Conservation (phyloP, 2,113 vertebrate genomes). For the Rafetus swinhoei region DNA sequence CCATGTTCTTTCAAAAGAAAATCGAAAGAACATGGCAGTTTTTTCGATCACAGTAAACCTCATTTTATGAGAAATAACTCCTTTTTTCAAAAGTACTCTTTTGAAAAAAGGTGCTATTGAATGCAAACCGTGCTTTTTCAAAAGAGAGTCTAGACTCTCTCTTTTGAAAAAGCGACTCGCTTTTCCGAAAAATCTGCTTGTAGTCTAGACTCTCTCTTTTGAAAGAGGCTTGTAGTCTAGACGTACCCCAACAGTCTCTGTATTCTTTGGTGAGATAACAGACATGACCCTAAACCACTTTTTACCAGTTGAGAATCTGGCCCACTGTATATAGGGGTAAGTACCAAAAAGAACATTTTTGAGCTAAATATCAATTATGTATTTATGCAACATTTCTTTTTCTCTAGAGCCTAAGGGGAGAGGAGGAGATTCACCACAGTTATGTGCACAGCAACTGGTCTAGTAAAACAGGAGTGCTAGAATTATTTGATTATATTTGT, state of each 20-base stretch:
- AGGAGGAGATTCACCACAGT: background rate
- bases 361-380: slow-evolving; percentile 7
- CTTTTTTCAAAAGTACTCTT: too few relatives aligned
- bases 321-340: background rate
- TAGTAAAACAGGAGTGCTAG: slow-evolving; percentile 30
- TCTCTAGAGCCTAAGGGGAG: background rate
- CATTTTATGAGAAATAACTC: too few relatives aligned
- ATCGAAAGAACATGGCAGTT: too few relatives aligned
- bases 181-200: too few relatives aligned
- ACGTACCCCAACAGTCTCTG: background rate
- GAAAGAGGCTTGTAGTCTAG: too few relatives aligned
- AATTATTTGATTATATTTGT: slow-evolving; percentile 45
- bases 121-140: too few relatives aligned
- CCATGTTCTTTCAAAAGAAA: too few relatives aligned
- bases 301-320: background rate
- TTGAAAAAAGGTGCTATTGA: too few relatives aligned
- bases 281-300: background rate
- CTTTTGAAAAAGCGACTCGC: too few relatives aligned
- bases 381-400: background rate
- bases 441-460: slow-evolving; percentile 48
- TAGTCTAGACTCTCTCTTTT: too few relatives aligned
- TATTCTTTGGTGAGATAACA: background rate
- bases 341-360: slow-evolving; percentile 8
- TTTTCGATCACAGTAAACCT: too few relatives aligned
- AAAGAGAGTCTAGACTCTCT: too few relatives aligned